phyloP scores from a whole-genome alignment of 2,113 vertebrate genomes.

The Pollachius pollachius region DNA sequence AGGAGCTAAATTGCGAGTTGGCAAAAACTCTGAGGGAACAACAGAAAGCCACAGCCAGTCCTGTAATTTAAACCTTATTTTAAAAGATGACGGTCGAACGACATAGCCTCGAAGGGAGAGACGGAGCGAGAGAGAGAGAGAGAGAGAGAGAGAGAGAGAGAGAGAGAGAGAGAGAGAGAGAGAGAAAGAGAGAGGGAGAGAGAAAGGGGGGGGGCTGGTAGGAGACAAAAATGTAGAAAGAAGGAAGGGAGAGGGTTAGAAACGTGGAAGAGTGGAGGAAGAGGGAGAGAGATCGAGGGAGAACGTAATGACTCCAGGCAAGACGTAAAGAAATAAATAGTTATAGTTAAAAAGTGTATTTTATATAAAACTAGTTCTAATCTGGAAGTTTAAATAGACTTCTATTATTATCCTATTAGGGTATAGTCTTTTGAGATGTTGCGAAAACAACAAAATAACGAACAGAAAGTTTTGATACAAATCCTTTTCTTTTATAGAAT shows the following conservation, averaged over 20 bases:
- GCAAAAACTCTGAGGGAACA: conserved; percentile 95
- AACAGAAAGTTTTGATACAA: no score
- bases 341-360: no score
- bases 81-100: conserved; percentile 79
- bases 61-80: conserved; percentile 99
- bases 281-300: not conserved
- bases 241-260: conserved; percentile 21
- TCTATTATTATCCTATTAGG: no score
- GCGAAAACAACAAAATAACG: no score
- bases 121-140: conserved; percentile 22
- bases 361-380: not conserved
- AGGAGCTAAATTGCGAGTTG: conserved; percentile 96
- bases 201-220: conserved; percentile 6
- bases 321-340: not conserved
- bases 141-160: not conserved
- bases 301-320: not conserved
- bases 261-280: conserved; percentile 21
- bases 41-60: conserved; percentile 91
- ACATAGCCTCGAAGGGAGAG: conserved; percentile 54
- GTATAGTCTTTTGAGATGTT: no score
- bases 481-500: no score
- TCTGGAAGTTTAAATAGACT: no score
- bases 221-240: conserved; percentile 47
- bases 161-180: conserved; percentile 28
- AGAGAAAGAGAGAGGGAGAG: not conserved